phyloP scores from a whole-genome alignment of 1,140 invertebrate species.

The Aphaenogaster ashmeadi region DNA sequence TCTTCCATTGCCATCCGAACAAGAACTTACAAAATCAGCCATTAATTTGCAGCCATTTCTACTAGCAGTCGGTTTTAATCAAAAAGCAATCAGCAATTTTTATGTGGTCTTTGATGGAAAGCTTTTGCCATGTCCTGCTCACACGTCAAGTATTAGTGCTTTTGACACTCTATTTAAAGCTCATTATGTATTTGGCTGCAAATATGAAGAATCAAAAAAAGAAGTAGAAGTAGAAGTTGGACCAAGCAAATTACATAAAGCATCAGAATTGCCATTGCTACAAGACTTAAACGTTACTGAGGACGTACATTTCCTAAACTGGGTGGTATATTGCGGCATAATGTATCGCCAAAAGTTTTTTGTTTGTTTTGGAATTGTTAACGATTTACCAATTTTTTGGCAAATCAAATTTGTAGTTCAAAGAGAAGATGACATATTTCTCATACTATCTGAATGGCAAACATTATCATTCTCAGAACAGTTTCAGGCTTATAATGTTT shows the following conservation, averaged over 20 bases:
- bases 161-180: neutral
- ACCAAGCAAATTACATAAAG: neutral
- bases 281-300: neutral
- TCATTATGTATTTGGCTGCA: slow-evolving; percentile 6
- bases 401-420: neutral
- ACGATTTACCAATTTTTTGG: slow-evolving; percentile 3
- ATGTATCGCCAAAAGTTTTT: neutral
- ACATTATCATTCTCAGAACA: neutral
- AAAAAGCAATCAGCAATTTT: neutral
- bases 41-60: neutral
- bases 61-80: slow-evolving; percentile 8
- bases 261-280: neutral
- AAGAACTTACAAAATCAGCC: slow-evolving; percentile 7
- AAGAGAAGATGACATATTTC: neutral
- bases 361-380: neutral
- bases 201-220: slow-evolving; percentile 4
- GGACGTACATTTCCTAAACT: neutral
- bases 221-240: neutral
- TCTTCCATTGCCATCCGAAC: neutral
- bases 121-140: neutral
- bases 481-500: neutral
- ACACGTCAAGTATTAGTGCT: neutral
- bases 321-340: neutral
- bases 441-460: neutral
- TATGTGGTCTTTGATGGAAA: neutral